phyloP scores from a whole-genome alignment of 23 tunicate genomes.

The Corella eumyota region DNA sequence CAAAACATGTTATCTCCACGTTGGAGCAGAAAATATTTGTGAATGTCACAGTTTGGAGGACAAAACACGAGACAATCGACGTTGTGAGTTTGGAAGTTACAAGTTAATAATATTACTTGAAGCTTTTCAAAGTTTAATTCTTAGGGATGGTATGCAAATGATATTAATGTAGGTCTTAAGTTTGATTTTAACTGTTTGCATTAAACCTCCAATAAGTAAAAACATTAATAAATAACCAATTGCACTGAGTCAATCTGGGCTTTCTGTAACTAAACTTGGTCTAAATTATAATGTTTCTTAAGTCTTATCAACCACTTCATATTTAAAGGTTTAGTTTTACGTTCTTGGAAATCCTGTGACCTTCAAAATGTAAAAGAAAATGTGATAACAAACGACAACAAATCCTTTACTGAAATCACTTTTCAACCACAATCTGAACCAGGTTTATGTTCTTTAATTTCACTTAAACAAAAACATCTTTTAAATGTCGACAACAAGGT shows the following conservation, averaged over 20 bases:
- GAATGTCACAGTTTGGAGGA: slow-evolving; percentile 70
- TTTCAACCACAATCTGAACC: slow-evolving; percentile 9
- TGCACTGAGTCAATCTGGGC: too few species aligned
- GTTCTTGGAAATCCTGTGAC: slow-evolving; percentile 21
- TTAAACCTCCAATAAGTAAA: too few species aligned
- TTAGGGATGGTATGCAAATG: too few species aligned
- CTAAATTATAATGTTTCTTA: not conserved
- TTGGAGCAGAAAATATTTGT: slow-evolving; percentile 25
- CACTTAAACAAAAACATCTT: too few species aligned
- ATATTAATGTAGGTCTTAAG: not conserved
- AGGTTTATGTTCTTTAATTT: not conserved
- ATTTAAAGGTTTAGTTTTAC: slow-evolving; percentile 36
- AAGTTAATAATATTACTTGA: too few species aligned
- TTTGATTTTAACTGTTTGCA: not conserved
- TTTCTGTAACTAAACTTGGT: too few species aligned
- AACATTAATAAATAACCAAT: too few species aligned
- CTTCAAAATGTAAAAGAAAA: slow-evolving; percentile 20
- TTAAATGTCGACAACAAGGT: too few species aligned
- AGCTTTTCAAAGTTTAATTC: too few species aligned
- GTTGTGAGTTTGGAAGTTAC: too few species aligned
- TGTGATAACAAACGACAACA: not conserved
- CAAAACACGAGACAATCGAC: slow-evolving; percentile 52
- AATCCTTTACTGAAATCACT: slow-evolving; percentile 11
- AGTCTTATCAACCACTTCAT: not conserved
- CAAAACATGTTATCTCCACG: slow-evolving; percentile 44